A percentile compares a stretch with the other conserved stretches of the same genome.
phyloP scores from a whole-genome alignment of 2,797 vertebrate species.

The Danionella dracula region DNA sequence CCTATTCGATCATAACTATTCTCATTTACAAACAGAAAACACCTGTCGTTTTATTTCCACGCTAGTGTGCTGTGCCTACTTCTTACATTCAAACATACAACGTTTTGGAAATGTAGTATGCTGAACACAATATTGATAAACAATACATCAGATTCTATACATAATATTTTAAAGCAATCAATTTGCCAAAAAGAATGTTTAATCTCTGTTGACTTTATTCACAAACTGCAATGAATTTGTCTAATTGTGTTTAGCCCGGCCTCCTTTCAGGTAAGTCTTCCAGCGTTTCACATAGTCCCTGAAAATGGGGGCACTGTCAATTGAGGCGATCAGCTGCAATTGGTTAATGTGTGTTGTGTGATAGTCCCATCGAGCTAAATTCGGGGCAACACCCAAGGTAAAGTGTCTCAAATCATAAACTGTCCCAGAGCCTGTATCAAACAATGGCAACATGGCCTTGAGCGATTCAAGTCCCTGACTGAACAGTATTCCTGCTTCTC shows the following conservation, averaged over 20 bases:
- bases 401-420: slow-evolving; percentile 85
- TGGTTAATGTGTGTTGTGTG: slow-evolving; percentile 88
- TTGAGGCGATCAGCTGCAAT: slow-evolving; percentile 76
- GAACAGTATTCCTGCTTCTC: slow-evolving; percentile 70
- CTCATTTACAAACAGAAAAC: no score
- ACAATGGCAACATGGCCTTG: slow-evolving; percentile 81
- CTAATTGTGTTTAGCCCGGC: slow-evolving; percentile 84
- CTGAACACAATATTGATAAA: not conserved
- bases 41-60: no score
- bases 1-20: not conserved
- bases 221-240: not conserved
- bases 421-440: slow-evolving; percentile 81
- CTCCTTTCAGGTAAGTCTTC: slow-evolving; percentile 80
- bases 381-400: slow-evolving; percentile 77
- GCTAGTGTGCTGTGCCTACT: not conserved
- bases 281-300: slow-evolving; percentile 77
- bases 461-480: slow-evolving; percentile 78
- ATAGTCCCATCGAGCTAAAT: slow-evolving; percentile 85
- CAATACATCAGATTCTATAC: slow-evolving; percentile 3
- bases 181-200: no score
- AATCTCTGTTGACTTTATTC: not conserved
- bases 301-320: slow-evolving; percentile 75
- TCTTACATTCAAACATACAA: not conserved
- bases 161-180: not conserved
- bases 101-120: slow-evolving; percentile 1